Evolutionary conservation across 2,888 invertebrate species (phyloP).

Genomic region (Dasypogon diadema): DNA sequence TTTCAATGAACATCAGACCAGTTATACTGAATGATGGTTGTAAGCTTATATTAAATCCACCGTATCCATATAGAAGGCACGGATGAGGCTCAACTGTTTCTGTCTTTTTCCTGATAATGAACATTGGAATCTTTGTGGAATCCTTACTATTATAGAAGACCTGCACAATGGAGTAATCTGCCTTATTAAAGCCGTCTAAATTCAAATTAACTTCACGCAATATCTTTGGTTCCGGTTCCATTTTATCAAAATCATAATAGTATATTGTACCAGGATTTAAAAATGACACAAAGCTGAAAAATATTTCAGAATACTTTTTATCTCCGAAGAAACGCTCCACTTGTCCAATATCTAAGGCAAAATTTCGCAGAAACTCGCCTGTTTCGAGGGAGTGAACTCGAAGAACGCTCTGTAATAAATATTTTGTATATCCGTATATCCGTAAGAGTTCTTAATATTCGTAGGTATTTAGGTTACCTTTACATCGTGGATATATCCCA

Average conservation of each 20-base stretch:
- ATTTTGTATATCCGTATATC: not conserved
- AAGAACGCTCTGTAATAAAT: slow-evolving; percentile 77
- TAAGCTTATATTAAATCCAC: slow-evolving; percentile 95
- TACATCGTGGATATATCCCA: slow-evolving; percentile 93
- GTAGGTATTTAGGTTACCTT: slow-evolving; percentile 75
- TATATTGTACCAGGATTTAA: slow-evolving; percentile 88
- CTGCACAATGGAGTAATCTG: slow-evolving; percentile 86
- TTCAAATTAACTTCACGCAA: slow-evolving; percentile 84
- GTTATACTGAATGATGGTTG: slow-evolving; percentile 91
- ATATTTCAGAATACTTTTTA: slow-evolving; percentile 87
- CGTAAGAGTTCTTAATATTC: not conserved
- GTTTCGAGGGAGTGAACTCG: slow-evolving; percentile 81
- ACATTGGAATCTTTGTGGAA: slow-evolving; percentile 96
- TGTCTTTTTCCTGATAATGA: slow-evolving; percentile 82
- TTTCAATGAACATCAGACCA: slow-evolving; percentile 88
- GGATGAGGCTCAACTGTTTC: slow-evolving; percentile 72
- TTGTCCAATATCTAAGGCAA: slow-evolving; percentile 89
- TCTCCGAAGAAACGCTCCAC: slow-evolving; percentile 87
- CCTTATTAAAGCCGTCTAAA: slow-evolving; percentile 84
- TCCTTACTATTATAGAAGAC: slow-evolving; percentile 94
- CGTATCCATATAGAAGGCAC: slow-evolving; percentile 94
- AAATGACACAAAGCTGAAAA: slow-evolving; percentile 95
- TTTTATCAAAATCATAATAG: slow-evolving; percentile 81
- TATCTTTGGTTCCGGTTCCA: slow-evolving; percentile 75
- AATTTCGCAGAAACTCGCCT: slow-evolving; percentile 79